Evolutionary conservation across 2,113 vertebrate species (phyloP).

Genomic region (Tachycineta bicolor): DNA sequence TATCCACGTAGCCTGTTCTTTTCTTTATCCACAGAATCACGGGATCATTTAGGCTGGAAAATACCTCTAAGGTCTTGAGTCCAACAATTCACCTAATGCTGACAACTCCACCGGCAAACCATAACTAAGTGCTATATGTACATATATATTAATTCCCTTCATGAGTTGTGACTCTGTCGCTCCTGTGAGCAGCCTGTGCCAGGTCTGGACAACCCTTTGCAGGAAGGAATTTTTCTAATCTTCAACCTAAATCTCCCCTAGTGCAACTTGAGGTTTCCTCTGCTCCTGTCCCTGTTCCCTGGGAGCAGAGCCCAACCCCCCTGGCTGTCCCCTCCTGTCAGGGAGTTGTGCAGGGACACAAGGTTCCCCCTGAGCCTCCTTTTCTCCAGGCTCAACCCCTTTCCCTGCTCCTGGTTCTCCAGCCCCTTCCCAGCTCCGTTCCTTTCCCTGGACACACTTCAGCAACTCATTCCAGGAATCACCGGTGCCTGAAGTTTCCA

Average conservation of each 20-base stretch:
- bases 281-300: background rate
- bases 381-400: background rate
- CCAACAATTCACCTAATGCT: background rate
- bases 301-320: accelerated
- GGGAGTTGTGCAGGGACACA: background rate
- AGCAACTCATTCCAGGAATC: background rate
- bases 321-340: background rate
- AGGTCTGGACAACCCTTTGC: background rate
- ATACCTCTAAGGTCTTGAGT: background rate
- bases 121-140: background rate
- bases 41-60: background rate
- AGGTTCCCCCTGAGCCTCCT: background rate
- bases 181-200: background rate
- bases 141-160: background rate
- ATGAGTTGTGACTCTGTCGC: background rate
- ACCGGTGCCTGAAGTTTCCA: background rate
- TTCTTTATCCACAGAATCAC: background rate
- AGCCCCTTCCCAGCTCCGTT: background rate
- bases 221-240: background rate
- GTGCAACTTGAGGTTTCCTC: background rate
- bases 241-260: background rate
- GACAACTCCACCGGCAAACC: background rate
- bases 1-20: background rate
- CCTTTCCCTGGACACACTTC: background rate
- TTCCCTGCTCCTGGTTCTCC: background rate